Conservation (phyloP, 2,888 invertebrate species). For the Vandiemenella viatica region DNA sequence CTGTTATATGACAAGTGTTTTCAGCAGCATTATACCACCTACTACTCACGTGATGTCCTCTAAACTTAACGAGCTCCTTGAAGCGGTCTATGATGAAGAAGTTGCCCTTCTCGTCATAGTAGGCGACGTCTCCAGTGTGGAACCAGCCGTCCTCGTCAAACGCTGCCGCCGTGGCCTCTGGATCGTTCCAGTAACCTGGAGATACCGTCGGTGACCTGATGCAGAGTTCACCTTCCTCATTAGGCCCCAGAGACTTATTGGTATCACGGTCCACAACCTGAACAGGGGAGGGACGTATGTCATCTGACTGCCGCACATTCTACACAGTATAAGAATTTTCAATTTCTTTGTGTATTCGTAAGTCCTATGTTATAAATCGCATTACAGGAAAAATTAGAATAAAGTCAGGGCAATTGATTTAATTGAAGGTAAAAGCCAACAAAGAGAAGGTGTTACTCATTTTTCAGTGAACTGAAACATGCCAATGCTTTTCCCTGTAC, state of each 20-base stretch:
- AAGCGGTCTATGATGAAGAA: conserved; percentile 72
- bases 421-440: too few relatives aligned
- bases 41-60: conserved; percentile 47
- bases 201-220: conserved; percentile 66
- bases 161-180: conserved; percentile 41
- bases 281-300: background rate
- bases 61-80: conserved; percentile 83
- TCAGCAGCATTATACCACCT: too few relatives aligned
- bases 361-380: too few relatives aligned
- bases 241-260: conserved; percentile 24
- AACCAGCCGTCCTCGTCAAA: conserved; percentile 63
- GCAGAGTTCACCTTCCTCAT: conserved; percentile 64
- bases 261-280: background rate
- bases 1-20: too few relatives aligned
- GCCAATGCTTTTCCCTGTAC: too few relatives aligned
- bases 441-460: too few relatives aligned
- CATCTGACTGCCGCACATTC: too few relatives aligned
- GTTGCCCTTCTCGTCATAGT: conserved; percentile 58
- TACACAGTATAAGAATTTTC: too few relatives aligned
- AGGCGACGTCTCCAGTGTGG: conserved; percentile 68
- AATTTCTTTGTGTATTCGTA: too few relatives aligned
- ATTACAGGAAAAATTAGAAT: too few relatives aligned
- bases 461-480: too few relatives aligned
- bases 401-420: too few relatives aligned
- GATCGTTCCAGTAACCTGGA: conserved; percentile 69